phyloP scores from a whole-genome alignment of 1,140 invertebrate species.

The Dendroctonus ponderosae region DNA sequence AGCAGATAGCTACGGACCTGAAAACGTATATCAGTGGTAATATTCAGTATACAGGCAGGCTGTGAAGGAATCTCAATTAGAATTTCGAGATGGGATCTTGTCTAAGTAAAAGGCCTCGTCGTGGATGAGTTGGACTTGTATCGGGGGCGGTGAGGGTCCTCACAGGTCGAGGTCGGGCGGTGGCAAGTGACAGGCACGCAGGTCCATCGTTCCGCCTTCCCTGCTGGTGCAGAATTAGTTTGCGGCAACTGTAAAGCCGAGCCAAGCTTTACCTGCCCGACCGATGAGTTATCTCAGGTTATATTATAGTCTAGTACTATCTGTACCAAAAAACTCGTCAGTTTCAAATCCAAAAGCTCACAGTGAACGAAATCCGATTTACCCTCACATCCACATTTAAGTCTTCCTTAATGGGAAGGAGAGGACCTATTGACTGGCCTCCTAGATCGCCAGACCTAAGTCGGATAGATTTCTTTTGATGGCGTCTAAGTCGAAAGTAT shows the following conservation, averaged over 20 bases:
- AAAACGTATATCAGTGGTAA: slow-evolving; percentile 15
- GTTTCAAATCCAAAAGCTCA: neutral
- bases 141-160: slow-evolving; percentile 43
- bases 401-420: too few relatives aligned
- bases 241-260: slow-evolving; percentile 43
- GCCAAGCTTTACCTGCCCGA: slow-evolving; percentile 39
- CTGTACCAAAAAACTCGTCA: neutral
- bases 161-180: slow-evolving; percentile 45
- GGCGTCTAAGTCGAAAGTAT: too few relatives aligned
- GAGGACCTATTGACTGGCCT: too few relatives aligned
- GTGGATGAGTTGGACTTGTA: slow-evolving; percentile 39
- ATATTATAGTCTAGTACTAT: neutral
- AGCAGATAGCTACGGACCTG: slow-evolving; percentile 13
- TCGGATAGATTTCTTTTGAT: too few relatives aligned
- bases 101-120: slow-evolving; percentile 44
- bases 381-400: too few relatives aligned
- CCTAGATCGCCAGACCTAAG: too few relatives aligned
- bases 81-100: slow-evolving; percentile 45
- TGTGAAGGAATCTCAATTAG: slow-evolving; percentile 47
- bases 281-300: slow-evolving; percentile 34
- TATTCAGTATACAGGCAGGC: slow-evolving; percentile 31
- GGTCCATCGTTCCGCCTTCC: slow-evolving; percentile 44
- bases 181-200: slow-evolving; percentile 48
- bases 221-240: slow-evolving; percentile 45
- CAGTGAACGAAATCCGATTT: too few relatives aligned